phyloP scores from a whole-genome alignment of 2,113 vertebrate species.

The Spea multiplicata region DNA sequence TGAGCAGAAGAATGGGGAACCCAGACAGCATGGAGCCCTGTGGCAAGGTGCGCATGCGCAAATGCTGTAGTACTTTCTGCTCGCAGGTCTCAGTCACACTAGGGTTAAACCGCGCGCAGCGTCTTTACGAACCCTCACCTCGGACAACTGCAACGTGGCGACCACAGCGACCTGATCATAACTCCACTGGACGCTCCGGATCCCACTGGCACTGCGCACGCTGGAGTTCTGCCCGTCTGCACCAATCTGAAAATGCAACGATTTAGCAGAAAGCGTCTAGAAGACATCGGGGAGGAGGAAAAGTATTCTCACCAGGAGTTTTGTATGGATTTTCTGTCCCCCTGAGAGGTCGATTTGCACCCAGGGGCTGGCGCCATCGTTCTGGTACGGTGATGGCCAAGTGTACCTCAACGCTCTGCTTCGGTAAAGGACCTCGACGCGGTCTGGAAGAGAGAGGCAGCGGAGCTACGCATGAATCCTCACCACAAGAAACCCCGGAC shows the following conservation, averaged over 20 bases:
- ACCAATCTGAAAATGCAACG: constrained; percentile 74
- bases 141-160: constrained; percentile 88
- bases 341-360: constrained; percentile 85
- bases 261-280: constrained; percentile 51
- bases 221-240: constrained; percentile 91
- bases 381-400: constrained; percentile 77
- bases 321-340: constrained; percentile 84
- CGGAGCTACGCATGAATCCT: too few species aligned
- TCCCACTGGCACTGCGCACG: constrained; percentile 78
- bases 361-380: constrained; percentile 78
- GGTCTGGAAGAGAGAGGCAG: constrained; percentile 62
- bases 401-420: constrained; percentile 82
- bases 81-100: too few species aligned
- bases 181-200: constrained; percentile 82
- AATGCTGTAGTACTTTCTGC: too few species aligned
- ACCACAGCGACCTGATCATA: constrained; percentile 95
- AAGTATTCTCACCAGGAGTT: constrained; percentile 80
- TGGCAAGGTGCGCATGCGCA: too few species aligned
- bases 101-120: too few species aligned
- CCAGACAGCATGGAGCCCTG: too few species aligned
- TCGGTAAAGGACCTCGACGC: constrained; percentile 83
- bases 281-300: constrained; percentile 31
- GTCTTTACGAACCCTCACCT: constrained; percentile 63
- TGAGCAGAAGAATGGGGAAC: too few species aligned
- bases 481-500: too few species aligned